Base-by-base conservation (phyloP, 2,797 vertebrate species). In the Stomatorhinus walkeri region DNA sequence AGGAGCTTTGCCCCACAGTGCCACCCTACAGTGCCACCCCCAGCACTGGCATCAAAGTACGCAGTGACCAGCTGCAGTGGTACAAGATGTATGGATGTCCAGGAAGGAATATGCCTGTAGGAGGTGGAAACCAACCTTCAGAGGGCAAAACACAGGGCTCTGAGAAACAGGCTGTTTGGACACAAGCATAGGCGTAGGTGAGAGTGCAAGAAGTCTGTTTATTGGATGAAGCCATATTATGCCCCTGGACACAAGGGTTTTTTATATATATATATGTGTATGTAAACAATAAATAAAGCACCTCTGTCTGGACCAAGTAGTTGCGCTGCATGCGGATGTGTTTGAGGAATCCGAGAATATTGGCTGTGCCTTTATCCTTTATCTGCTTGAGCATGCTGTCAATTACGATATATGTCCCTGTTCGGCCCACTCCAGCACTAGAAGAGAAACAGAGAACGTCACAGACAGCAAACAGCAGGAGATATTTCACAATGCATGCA, bases 281-380 rank as follows among this genome's bases (percentile, higher is more conserved):
- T 16, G n/a, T 48, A 64, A 14, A 36, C 19, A 32, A 14, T 24
- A 56, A 56, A 84, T 6, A 91, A 90, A 91, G 87, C 95, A 99
- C 98, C 98, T 99, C 98, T 9, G 98, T 99, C 95, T 99, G 98
- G 95, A 99, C 98, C 93, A 99, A 97, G 96, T 99, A 99, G 97
- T 99, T 99, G 89, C 98, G 98, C 96, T 99, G 98, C 91, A 98
- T 98, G 95, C 98, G 97, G 95, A 99, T 99, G 92, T 99, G 98
- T 96, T 99, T 99, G 93, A 99, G 97, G 92, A 99, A 99, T 90
- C 97, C 98, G 94, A 99, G 96, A 94, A 97, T 96, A 46, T 98
- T 99, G 92, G 98, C 97, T 94, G 97, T 98, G 97, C 97, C 97
- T 96, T 99, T 99, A 95, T 99, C 97, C 96, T 97, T 98, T 94